Conservation (phyloP, 2,113 vertebrate species). For the Phyllostomus hastatus region DNA sequence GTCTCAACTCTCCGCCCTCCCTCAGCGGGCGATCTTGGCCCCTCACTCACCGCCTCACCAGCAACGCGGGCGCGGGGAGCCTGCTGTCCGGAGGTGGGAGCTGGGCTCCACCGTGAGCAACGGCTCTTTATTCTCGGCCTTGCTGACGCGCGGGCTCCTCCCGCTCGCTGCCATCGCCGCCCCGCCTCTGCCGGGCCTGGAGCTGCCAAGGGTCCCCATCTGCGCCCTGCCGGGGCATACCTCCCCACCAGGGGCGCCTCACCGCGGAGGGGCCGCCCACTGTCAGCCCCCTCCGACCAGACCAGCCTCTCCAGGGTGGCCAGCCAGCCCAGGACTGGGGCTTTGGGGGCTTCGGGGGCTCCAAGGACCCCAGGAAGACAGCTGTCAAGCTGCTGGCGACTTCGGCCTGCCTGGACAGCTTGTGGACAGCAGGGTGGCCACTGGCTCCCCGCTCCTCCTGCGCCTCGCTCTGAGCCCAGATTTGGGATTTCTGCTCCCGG, state of each 20-base stretch:
- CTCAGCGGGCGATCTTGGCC: not conserved
- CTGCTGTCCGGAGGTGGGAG: not conserved
- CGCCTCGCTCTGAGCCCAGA: not conserved
- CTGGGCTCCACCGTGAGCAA: not conserved
- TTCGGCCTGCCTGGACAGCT: not conserved
- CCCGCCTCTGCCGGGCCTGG: not conserved
- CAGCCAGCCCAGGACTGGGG: not conserved
- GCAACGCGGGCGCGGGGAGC: not conserved
- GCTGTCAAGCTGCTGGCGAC: not conserved
- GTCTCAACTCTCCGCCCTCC: slow-evolving; percentile 54
- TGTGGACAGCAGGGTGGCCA: not conserved
- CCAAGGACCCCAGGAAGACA: not conserved
- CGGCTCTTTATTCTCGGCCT: slow-evolving; percentile 45
- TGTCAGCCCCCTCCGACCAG: not conserved
- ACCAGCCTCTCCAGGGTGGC: not conserved
- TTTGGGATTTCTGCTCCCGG: not conserved
- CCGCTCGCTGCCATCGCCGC: slow-evolving; percentile 18
- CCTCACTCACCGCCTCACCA: slow-evolving; percentile 36
- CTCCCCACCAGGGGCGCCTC: not conserved
- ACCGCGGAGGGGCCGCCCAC: not conserved
- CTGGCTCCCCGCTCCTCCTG: not conserved
- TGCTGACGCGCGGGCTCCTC: slow-evolving; percentile 12
- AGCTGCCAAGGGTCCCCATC: not conserved
- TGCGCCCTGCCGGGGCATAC: not conserved
- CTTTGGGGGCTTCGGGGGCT: not conserved